phyloP scores from a whole-genome alignment of 2,797 vertebrate species.

The Esox masquinongy region DNA sequence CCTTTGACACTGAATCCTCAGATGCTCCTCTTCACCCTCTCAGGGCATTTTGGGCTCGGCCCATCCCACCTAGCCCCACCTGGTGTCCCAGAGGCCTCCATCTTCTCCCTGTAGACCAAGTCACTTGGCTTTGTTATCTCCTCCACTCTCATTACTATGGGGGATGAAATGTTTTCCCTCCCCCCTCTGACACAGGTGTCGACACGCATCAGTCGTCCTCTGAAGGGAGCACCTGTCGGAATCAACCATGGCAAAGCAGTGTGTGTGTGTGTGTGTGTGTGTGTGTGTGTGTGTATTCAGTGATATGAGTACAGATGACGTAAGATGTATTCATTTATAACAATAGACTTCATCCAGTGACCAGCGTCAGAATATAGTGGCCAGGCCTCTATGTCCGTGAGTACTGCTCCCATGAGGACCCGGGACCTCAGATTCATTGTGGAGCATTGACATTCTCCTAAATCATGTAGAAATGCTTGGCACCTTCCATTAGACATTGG shows the following conservation, averaged over 20 bases:
- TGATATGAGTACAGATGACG: constrained; percentile 60
- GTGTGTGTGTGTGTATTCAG: constrained; percentile 47
- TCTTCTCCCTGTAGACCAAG: no score
- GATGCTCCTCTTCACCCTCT: no score
- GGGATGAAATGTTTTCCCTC: no score
- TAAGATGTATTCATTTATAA: constrained; percentile 70
- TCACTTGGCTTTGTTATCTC: no score
- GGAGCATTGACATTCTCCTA: constrained; percentile 65
- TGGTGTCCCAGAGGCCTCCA: no score
- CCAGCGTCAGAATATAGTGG: constrained; percentile 34
- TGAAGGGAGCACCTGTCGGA: no score
- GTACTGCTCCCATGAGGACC: constrained; percentile 57
- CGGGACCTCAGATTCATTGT: constrained; percentile 58
- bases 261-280: constrained; percentile 41
- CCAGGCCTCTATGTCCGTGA: constrained; percentile 45
- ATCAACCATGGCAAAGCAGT: not conserved
- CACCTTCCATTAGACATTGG: constrained; percentile 59
- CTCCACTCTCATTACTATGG: no score
- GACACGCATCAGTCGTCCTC: no score
- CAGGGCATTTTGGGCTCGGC: no score
- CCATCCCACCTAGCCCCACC: no score
- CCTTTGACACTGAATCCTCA: no score
- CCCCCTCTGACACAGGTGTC: no score
- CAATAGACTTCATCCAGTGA: constrained; percentile 59
- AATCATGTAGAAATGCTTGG: constrained; percentile 62